Evolutionary conservation across 2,888 invertebrate genomes (phyloP), one percentile per base, ranked within the genome.

Genomic region (Acronicta alni): DNA sequence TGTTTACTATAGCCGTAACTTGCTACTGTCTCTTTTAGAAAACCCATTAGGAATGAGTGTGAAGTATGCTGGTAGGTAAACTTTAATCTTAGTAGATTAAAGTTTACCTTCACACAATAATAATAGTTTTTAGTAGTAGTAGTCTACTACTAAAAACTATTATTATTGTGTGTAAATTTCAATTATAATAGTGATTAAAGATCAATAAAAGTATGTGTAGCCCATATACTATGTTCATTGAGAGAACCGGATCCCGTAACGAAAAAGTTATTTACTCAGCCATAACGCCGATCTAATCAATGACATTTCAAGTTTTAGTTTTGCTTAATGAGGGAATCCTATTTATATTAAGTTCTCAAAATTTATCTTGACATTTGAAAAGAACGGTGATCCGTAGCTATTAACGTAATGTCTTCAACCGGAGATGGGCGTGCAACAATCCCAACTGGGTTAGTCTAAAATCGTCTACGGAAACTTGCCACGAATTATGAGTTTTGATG

Each of bases 401-500:
- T 81, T 80, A 79, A 72, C 77, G 75, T 77, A 75, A 79, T 79
- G 68, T 73, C 71, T 79, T 77, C 56, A 59, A 79, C 80, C 79
- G 83, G 84, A 83, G 84, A 84, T 83, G 80, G 77, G 72, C 70
- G 72, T 69, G 69, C 67, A 78, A 65, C 72, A 67, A 62, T 67
- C 59, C 68, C 76, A 91, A 87, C 87, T 93, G 81, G 92, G 92
- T 90, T 91, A 90, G 73, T 84, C 88, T 84, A 90, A 90, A 92
- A 89, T 86, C 88, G 85, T 86, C 86, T 79, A 80, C 93, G 93
- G 93, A 93, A 92, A 91, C 89, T 84, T 53, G 66, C 83, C 81
- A 85, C 84, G 85, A 91, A 92, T 93, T 93, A 93, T 93, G 91
- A 93, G 85, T 91, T 92, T 92, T 89, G 91, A 92, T 91, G 92